A percentile compares a stretch with the other conserved stretches of the same genome.
Evolutionary conservation across 2,888 invertebrate species (phyloP).

Genomic region (Chrysolina haemoptera): DNA sequence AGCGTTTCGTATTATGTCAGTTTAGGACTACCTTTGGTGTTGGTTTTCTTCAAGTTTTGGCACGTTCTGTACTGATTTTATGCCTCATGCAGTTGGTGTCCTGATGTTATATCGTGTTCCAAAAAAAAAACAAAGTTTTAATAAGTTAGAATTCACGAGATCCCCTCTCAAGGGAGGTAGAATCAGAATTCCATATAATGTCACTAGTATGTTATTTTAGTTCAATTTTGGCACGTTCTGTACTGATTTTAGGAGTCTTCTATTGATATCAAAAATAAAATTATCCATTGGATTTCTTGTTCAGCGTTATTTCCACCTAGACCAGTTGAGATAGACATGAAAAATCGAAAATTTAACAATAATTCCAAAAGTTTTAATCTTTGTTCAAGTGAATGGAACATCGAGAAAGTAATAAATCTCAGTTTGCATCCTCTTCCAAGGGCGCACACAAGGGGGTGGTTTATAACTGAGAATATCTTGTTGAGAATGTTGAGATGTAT

Average conservation of each 20-base stretch:
- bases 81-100: slow-evolving; percentile 35
- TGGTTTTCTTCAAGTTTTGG: slow-evolving; percentile 1
- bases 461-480: no score
- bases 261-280: background rate
- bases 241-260: background rate
- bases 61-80: background rate
- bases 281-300: background rate
- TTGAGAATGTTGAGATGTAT: no score
- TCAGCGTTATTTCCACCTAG: no score
- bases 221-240: background rate
- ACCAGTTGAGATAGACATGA: no score
- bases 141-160: slow-evolving; percentile 6
- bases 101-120: slow-evolving; percentile 62
- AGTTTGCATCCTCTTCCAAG: no score
- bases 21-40: slow-evolving; percentile 9
- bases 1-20: background rate
- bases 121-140: slow-evolving; percentile 29
- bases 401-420: no score
- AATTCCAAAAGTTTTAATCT: no score
- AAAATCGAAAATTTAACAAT: no score
- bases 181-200: background rate
- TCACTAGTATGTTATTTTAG: background rate
- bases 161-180: background rate
- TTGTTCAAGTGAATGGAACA: no score
- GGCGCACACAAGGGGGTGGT: no score